Conservation (phyloP, 2,797 vertebrate genomes). For the Neoniphon sammara region DNA sequence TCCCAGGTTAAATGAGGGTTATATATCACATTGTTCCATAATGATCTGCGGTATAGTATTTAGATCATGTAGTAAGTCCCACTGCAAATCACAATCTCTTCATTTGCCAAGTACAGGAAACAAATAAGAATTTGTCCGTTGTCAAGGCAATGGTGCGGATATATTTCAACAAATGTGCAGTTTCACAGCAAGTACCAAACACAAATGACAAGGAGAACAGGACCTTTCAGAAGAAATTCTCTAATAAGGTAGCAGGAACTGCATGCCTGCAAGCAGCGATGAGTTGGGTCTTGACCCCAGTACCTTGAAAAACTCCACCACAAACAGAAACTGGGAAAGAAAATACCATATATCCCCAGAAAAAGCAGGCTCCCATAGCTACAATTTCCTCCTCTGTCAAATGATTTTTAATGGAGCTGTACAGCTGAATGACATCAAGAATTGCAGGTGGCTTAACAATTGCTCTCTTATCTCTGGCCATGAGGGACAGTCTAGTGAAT, state of each 20-base stretch:
- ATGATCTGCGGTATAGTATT: too few relatives aligned
- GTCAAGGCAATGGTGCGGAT: background rate
- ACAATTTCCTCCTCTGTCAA: background rate
- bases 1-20: too few relatives aligned
- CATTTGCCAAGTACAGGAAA: slow-evolving; percentile 33
- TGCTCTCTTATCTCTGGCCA: slow-evolving; percentile 10
- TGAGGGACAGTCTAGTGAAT: background rate
- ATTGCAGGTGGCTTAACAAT: slow-evolving; percentile 22
- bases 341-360: background rate
- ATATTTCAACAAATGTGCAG: slow-evolving; percentile 10
- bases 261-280: slow-evolving; percentile 12
- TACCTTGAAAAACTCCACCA: slow-evolving; percentile 25
- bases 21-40: too few relatives aligned
- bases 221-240: background rate
- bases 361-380: slow-evolving; percentile 33
- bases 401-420: slow-evolving; percentile 25
- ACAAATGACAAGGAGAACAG: background rate
- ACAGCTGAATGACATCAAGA: slow-evolving; percentile 15
- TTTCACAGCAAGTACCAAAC: slow-evolving; percentile 9
- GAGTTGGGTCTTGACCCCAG: slow-evolving; percentile 40
- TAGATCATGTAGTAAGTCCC: background rate
- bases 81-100: slow-evolving; percentile 38
- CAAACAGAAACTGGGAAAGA: slow-evolving; percentile 2
- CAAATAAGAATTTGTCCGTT: slow-evolving; percentile 5
- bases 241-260: slow-evolving; percentile 12